Conservation (phyloP, 2,797 vertebrate species). For the Periophthalmus magnuspinnatus region DNA sequence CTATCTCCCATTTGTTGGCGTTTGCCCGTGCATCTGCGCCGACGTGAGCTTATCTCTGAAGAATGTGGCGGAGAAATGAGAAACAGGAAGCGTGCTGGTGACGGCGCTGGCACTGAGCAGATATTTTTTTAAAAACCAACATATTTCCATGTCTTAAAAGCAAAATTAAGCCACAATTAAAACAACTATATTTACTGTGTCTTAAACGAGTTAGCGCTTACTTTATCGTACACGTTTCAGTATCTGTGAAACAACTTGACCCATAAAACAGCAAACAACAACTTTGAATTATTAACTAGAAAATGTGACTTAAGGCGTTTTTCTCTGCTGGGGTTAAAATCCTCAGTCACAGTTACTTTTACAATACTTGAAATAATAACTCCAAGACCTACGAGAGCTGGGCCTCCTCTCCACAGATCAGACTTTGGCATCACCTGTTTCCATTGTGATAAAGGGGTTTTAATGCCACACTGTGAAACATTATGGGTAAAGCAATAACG, state of each 20-base stretch:
- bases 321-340: too few relatives aligned
- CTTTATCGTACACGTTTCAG: background rate
- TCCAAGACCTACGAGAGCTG: too few relatives aligned
- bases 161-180: background rate
- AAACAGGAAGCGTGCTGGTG: conserved; percentile 72
- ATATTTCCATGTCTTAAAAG: background rate
- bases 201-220: too few relatives aligned
- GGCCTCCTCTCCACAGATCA: too few relatives aligned
- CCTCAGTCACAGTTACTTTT: too few relatives aligned
- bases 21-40: conserved; percentile 37
- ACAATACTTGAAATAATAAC: too few relatives aligned
- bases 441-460: too few relatives aligned
- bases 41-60: conserved; percentile 62
- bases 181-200: background rate
- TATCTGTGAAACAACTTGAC: background rate
- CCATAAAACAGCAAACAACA: background rate
- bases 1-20: conserved; percentile 15
- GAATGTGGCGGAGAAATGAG: conserved; percentile 75
- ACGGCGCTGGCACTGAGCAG: conserved; percentile 47
- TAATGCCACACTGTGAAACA: too few relatives aligned
- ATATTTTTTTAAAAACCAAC: conserved; percentile 13
- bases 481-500: too few relatives aligned
- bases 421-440: too few relatives aligned
- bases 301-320: too few relatives aligned
- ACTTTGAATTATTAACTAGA: background rate